Conservation (phyloP, 2,888 invertebrate species). For the Crematogaster levior region DNA sequence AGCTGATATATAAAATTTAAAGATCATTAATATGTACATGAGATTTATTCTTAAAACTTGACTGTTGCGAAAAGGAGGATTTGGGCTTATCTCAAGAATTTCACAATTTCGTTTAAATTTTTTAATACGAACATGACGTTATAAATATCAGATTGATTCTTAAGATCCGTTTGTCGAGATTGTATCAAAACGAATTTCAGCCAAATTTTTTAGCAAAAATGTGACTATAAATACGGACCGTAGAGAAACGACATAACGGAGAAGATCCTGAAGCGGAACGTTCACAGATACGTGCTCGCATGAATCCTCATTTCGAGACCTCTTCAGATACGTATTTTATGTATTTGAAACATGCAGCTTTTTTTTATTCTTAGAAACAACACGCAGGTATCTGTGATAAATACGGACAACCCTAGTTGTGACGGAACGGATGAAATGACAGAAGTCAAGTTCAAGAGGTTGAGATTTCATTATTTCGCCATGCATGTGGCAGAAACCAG, state of each 20-base stretch:
- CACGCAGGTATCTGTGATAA: not conserved
- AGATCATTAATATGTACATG: not conserved
- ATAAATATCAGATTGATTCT: not conserved
- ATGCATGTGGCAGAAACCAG: conserved; percentile 63
- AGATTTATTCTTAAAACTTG: not conserved
- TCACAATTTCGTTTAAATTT: not conserved
- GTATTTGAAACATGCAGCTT: not conserved
- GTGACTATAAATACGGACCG: not conserved
- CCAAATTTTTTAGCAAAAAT: not conserved
- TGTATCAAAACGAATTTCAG: not conserved
- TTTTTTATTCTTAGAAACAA: not conserved
- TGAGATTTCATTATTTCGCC: conserved; percentile 37
- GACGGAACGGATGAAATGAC: not conserved
- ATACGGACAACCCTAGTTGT: not conserved
- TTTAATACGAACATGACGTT: not conserved
- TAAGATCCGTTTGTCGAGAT: not conserved
- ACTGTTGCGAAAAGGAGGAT: not conserved
- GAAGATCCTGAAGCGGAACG: not conserved
- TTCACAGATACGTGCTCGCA: no score
- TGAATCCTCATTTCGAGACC: not conserved
- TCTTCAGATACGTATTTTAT: not conserved
- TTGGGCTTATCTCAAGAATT: not conserved
- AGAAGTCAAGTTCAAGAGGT: not conserved
- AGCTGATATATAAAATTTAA: not conserved
- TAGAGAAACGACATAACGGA: not conserved